phyloP scores from a whole-genome alignment of 2,888 invertebrate genomes.

The Galeopsomyia nigrocyanea region DNA sequence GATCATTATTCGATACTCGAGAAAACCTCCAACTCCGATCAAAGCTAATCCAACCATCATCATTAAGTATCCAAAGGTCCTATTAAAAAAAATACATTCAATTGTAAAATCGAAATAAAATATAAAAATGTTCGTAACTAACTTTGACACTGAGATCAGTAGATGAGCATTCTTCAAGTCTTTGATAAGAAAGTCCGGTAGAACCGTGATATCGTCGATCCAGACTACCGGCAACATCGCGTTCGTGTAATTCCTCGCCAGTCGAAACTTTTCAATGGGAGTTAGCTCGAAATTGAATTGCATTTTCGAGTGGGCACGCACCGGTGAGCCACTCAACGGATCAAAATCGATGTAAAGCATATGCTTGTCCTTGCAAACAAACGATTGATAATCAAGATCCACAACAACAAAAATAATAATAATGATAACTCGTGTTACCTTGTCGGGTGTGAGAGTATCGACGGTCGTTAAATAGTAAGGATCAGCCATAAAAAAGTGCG shows the following conservation, averaged over 20 bases:
- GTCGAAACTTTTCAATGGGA: conserved; percentile 75
- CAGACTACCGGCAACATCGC: conserved; percentile 81
- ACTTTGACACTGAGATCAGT: too few species aligned
- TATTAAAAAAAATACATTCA: too few species aligned
- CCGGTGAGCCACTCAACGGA: conserved; percentile 81
- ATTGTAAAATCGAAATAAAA: too few species aligned
- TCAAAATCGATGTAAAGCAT: conserved; percentile 84
- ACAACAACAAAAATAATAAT: too few species aligned
- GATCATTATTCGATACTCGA: too few species aligned
- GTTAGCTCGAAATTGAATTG: conserved; percentile 81
- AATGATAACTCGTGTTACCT: conserved; percentile 46
- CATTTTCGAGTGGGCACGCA: conserved; percentile 79
- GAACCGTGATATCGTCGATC: conserved; percentile 79
- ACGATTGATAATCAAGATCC: too few species aligned
- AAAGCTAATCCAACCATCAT: too few species aligned
- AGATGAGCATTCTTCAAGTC: conserved; percentile 52
- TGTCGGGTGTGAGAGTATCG: conserved; percentile 57
- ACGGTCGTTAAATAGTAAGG: conserved; percentile 62
- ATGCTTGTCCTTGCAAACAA: conserved; percentile 78
- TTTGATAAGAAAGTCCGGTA: conserved; percentile 56
- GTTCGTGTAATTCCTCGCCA: conserved; percentile 76
- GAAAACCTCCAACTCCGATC: too few species aligned
- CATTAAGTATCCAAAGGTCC: too few species aligned
- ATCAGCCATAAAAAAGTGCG: conserved; percentile 82
- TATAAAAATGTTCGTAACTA: too few species aligned